These are phyloP conservation scores for Argyresthia goedartella DNA, from an alignment of 2,888 invertebrate species.

Conservation along the genomic window DNA sequence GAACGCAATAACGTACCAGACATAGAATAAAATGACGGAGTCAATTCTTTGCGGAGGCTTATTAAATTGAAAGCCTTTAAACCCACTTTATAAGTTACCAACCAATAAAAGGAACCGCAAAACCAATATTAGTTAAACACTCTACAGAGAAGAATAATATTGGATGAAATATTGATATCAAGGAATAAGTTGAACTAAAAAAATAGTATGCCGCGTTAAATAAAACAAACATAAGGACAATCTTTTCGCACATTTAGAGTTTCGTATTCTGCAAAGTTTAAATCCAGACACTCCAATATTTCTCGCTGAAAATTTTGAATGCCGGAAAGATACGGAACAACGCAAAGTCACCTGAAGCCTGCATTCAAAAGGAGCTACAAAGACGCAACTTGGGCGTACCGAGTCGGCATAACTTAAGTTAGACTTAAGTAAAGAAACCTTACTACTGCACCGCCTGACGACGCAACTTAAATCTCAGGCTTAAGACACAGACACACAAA, in stretches of 20 bases:
- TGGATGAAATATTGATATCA: not conserved
- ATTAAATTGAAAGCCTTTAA: conserved; percentile 48
- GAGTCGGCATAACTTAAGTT: conserved; percentile 45
- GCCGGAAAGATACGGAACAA: conserved; percentile 26
- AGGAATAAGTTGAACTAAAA: not conserved
- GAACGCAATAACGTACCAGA: conserved; percentile 46
- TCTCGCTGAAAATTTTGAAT: conserved; percentile 43
- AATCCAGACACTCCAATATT: conserved; percentile 33
- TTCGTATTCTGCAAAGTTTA: conserved; percentile 39
- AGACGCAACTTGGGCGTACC: conserved; percentile 52
- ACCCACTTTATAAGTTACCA: conserved; percentile 28
- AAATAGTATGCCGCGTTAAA: not conserved
- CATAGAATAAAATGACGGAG: conserved; percentile 50
- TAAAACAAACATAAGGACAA: conserved; percentile 1
- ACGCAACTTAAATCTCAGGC: conserved; percentile 49
- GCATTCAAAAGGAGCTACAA: conserved; percentile 43
- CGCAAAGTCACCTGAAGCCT: conserved; percentile 54
- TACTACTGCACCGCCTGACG: conserved; percentile 53
- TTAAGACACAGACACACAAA: conserved; percentile 28
- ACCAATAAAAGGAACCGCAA: conserved; percentile 27
- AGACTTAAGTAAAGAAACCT: conserved; percentile 61
- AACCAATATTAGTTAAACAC: conserved; percentile 41
- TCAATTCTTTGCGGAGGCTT: conserved; percentile 32
- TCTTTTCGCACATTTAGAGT: conserved; percentile 1
- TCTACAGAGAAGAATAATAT: conserved; percentile 10